phyloP scores from a whole-genome alignment of 2,888 invertebrate genomes.

The Amiota minor region DNA sequence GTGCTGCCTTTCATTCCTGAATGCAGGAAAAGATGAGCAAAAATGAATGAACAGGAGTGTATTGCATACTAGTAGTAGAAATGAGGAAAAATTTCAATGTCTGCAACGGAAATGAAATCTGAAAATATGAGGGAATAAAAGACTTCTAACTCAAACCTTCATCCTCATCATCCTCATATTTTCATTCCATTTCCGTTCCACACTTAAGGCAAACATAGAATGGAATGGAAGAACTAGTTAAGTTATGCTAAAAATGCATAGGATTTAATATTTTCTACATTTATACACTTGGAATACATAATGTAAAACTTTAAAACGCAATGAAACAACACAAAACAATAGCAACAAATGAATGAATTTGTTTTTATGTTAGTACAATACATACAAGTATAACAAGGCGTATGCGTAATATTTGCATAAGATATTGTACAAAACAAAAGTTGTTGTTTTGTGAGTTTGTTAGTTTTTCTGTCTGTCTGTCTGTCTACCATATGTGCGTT shows the following conservation, averaged over 20 bases:
- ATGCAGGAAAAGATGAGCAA: not conserved
- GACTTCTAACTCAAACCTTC: too few species aligned
- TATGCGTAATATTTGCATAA: slow-evolving; percentile 23
- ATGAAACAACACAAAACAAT: not conserved
- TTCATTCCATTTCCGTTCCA: too few species aligned
- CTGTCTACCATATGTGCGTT: too few species aligned
- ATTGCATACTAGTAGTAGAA: not conserved
- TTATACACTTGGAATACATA: slow-evolving; percentile 34
- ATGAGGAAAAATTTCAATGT: slow-evolving; percentile 6
- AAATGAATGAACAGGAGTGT: not conserved
- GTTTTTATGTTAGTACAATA: slow-evolving; percentile 44
- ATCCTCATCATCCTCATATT: too few species aligned
- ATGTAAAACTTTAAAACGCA: too few species aligned
- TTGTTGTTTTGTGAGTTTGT: too few species aligned
- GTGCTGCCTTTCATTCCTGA: too few species aligned
- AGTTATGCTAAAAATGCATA: slow-evolving; percentile 16
- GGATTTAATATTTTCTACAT: slow-evolving; percentile 26
- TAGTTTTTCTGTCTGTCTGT: not conserved
- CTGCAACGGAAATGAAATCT: slow-evolving; percentile 28
- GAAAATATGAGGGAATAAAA: not conserved
- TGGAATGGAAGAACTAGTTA: slow-evolving; percentile 26
- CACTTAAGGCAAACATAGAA: not conserved
- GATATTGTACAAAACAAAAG: not conserved
- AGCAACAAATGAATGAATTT: slow-evolving; percentile 42
- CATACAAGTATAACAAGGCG: not conserved